phyloP scores from a whole-genome alignment of 2,888 invertebrate species.

The Tricholauxania praeusta region DNA sequence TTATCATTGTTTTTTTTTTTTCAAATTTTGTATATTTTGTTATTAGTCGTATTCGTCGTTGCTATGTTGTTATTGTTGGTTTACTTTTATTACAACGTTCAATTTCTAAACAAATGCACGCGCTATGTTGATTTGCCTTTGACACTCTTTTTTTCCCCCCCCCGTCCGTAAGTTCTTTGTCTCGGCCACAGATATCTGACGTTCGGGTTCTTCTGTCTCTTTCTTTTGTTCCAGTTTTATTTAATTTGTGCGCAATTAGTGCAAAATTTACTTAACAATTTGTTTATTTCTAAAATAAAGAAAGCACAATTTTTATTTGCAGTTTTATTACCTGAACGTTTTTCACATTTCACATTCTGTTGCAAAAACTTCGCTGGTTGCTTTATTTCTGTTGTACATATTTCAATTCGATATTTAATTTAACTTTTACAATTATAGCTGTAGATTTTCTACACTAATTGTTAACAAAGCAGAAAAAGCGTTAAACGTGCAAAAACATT shows the following conservation, averaged over 20 bases:
- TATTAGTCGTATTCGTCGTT: conserved; percentile 1
- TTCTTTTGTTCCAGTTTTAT: neutral
- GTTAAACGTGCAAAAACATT: conserved; percentile 35
- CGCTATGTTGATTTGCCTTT: neutral
- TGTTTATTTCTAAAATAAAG: too few species aligned
- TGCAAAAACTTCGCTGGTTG: neutral
- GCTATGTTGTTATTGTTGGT: neutral
- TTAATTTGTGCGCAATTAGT: neutral
- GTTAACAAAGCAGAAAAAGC: conserved; percentile 35
- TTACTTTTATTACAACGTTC: neutral
- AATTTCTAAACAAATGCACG: neutral
- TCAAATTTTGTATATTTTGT: conserved; percentile 11
- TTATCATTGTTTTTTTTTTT: neutral
- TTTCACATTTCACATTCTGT: conserved; percentile 8
- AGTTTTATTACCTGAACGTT: neutral
- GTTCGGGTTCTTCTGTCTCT: neutral
- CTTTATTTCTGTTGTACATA: neutral
- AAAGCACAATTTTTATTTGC: too few species aligned
- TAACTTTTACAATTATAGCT: neutral
- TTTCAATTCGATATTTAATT: neutral
- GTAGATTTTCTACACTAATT: conserved; percentile 19
- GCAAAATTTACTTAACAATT: too few species aligned
- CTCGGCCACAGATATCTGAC: too few species aligned
- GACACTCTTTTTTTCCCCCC: too few species aligned
- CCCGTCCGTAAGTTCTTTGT: too few species aligned